phyloP scores from a whole-genome alignment of 1,140 invertebrate species.

The Nautilus pompilius region DNA sequence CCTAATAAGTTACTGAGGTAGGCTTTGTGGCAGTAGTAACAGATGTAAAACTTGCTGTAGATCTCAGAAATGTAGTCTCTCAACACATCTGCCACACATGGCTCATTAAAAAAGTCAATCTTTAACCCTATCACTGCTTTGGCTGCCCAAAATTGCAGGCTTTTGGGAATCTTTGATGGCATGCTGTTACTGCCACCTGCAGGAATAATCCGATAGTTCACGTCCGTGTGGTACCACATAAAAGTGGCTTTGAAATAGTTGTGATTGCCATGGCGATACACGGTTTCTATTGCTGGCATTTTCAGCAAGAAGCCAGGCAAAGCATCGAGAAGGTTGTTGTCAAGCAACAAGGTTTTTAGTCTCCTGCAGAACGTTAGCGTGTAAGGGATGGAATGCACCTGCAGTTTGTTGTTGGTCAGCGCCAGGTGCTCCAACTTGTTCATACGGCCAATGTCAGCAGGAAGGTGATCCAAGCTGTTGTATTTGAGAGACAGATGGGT shows the following conservation, averaged over 20 bases:
- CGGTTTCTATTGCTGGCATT: slow-evolving; percentile 55
- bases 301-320: slow-evolving; percentile 57
- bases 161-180: slow-evolving; percentile 22
- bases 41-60: slow-evolving; percentile 55
- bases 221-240: slow-evolving; percentile 61
- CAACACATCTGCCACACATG: slow-evolving; percentile 41
- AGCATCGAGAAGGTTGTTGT: slow-evolving; percentile 59
- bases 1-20: slow-evolving; percentile 29
- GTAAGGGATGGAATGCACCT: slow-evolving; percentile 58
- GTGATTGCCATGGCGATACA: slow-evolving; percentile 61
- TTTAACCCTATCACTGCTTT: slow-evolving; percentile 54
- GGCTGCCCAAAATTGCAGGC: slow-evolving; percentile 53
- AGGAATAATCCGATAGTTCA: slow-evolving; percentile 55
- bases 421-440: slow-evolving; percentile 54
- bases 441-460: slow-evolving; percentile 57
- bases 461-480: slow-evolving; percentile 56
- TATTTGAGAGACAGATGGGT: slow-evolving; percentile 56
- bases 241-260: slow-evolving; percentile 62
- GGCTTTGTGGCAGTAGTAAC: slow-evolving; percentile 52
- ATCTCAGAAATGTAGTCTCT: slow-evolving; percentile 56
- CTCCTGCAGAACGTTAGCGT: slow-evolving; percentile 56
- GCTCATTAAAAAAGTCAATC: slow-evolving; percentile 52
- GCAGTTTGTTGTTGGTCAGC: slow-evolving; percentile 58
- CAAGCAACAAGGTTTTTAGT: slow-evolving; percentile 52
- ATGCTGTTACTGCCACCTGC: slow-evolving; percentile 23